Percentiles rank a stretch among this genome's conserved stretches.
phyloP scores from a whole-genome alignment of 23 tunicate genomes.

The Trididemnum clinides region DNA sequence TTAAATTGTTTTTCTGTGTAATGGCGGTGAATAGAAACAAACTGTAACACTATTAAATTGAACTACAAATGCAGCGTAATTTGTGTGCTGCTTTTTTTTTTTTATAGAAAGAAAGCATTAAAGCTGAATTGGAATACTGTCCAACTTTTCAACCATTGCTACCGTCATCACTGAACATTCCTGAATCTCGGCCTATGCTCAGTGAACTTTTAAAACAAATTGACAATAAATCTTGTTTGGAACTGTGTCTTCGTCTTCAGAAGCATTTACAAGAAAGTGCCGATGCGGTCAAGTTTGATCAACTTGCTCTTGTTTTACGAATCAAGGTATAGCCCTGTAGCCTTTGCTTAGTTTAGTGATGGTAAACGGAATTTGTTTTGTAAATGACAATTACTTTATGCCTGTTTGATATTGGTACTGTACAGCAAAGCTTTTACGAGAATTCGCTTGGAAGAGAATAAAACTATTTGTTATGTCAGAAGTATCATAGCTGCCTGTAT shows the following conservation, averaged over 20 bases:
- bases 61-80: too few relatives aligned
- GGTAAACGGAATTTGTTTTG: too few relatives aligned
- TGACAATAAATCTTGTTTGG: constrained; percentile 45
- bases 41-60: too few relatives aligned
- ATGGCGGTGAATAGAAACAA: too few relatives aligned
- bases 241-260: constrained; percentile 53
- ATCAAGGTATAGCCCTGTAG: constrained; percentile 40
- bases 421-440: too few relatives aligned
- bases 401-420: neutral
- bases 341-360: neutral
- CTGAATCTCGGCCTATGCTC: constrained; percentile 42
- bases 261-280: constrained; percentile 69
- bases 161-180: constrained; percentile 1
- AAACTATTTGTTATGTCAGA: too few relatives aligned
- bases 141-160: constrained; percentile 77
- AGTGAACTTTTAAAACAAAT: constrained; percentile 43
- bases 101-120: neutral
- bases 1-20: too few relatives aligned
- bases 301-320: constrained; percentile 15
- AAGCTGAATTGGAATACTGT: constrained; percentile 46
- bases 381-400: neutral
- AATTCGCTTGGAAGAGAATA: too few relatives aligned
- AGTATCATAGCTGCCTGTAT: too few relatives aligned
- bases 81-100: too few relatives aligned
- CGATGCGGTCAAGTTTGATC: constrained; percentile 69